Evolutionary conservation across 1,140 invertebrate genomes (phyloP).

Genomic region (Zaprionus camerounensis): DNA sequence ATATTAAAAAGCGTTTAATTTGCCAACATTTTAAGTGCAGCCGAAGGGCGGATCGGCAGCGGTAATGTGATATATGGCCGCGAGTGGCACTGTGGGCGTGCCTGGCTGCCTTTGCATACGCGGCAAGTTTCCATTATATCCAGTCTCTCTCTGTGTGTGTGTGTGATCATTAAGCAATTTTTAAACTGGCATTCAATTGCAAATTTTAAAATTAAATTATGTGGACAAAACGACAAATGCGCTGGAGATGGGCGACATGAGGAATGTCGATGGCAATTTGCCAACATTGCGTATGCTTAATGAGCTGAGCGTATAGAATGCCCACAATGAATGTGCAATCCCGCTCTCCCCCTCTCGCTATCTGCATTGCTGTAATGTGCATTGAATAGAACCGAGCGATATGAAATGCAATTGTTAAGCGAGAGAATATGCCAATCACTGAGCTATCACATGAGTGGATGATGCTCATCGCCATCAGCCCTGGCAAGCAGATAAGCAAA

Average conservation of each 20-base stretch:
- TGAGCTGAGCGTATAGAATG: conserved; percentile 56
- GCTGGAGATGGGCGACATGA: conserved; percentile 10
- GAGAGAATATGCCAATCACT: conserved; percentile 34
- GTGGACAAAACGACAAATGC: conserved; percentile 54
- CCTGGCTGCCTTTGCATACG: conserved; percentile 50
- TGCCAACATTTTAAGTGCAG: conserved; percentile 58
- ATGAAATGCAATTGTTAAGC: conserved; percentile 30
- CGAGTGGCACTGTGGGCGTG: conserved; percentile 22
- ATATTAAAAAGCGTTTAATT: conserved; percentile 81
- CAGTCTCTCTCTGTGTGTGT: not conserved
- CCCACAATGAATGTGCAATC: conserved; percentile 40
- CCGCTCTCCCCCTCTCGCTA: not conserved
- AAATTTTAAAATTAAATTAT: conserved; percentile 70
- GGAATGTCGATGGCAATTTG: conserved; percentile 63
- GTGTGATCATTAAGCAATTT: conserved; percentile 72
- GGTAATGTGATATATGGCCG: conserved; percentile 58
- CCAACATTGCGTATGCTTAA: conserved; percentile 69
- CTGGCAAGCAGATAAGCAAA: conserved; percentile 1
- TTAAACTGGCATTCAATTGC: conserved; percentile 71
- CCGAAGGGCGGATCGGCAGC: conserved; percentile 9
- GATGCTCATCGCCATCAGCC: not conserved
- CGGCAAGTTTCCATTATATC: conserved; percentile 48
- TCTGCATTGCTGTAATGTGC: conserved; percentile 3
- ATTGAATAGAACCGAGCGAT: conserved; percentile 34
- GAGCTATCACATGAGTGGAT: conserved; percentile 1